These are phyloP conservation scores for Melanostoma scalare DNA, from an alignment of 2,888 invertebrate species.

Conservation along the genomic window DNA sequence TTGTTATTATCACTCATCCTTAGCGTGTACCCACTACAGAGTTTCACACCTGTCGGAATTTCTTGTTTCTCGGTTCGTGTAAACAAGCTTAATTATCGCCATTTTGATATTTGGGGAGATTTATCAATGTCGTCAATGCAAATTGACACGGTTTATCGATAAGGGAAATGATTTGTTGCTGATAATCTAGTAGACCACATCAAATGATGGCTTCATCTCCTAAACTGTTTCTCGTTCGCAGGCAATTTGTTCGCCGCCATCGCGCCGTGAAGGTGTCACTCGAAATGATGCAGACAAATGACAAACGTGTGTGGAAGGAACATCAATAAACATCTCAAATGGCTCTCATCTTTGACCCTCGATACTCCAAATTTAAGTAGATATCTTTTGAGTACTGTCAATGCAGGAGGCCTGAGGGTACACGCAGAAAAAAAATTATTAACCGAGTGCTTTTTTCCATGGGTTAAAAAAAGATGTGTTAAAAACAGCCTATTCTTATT, in stretches of 20 bases:
- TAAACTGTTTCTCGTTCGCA: no score
- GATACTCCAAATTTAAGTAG: background rate
- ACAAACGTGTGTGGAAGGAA: conserved; percentile 23
- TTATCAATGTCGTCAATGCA: conserved; percentile 63
- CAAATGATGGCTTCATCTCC: no score
- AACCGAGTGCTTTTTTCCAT: no score
- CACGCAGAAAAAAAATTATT: no score
- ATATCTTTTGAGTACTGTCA: background rate
- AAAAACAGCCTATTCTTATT: no score
- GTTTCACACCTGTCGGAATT: conserved; percentile 11
- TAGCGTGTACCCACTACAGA: background rate
- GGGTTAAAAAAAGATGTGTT: no score
- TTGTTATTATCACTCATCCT: conserved; percentile 10
- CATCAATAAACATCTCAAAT: conserved; percentile 20
- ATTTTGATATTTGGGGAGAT: conserved; percentile 59
- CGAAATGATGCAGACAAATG: conserved; percentile 36
- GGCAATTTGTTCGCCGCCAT: background rate
- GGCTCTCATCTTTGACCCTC: background rate
- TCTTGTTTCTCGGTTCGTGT: conserved; percentile 11
- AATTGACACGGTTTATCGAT: conserved; percentile 45
- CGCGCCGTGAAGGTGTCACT: conserved; percentile 18
- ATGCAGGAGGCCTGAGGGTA: no score
- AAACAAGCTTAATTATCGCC: conserved; percentile 49
- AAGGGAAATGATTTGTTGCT: background rate
- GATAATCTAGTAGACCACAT: no score